Evolutionary conservation across 2,113 vertebrate species (phyloP), one percentile per base, ranked within the genome.

Genomic region (Galemys pyrenaicus): DNA sequence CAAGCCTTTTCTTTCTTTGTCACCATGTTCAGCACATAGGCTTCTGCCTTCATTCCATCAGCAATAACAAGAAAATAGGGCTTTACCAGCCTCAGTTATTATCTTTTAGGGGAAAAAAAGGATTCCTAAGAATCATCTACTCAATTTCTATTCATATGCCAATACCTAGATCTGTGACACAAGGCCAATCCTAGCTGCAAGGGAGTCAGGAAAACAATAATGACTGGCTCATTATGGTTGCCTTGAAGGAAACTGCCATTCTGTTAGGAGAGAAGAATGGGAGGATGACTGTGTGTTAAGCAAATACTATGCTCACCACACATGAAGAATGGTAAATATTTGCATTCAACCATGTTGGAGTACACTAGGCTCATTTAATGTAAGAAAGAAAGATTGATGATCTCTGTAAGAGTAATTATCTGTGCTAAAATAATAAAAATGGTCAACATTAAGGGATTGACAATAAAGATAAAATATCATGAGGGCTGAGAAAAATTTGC

Each of bases 391-490:
- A 7, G 35, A 56, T 32, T 22, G 35, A 35, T 35, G 62, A 32
- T 22, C 46, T 87, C 74, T n/a, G 6, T 22, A 16, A 60, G 19
- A 73, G 13, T 1, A 9, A 84, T 81, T 51, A 54, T 85, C 65
- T 46, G n/a, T 4, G 17, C 32, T 82, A 17, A 83, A 64, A 64
- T 41, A 65, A 75, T 71, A 68, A 68, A 75, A 75, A 16, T 32
- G 37, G 20, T 56, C 49, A 79, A 28, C 39, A 49, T 3, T 9
- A 17, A 58, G 3, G 9, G 3, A 70, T 1, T 71, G 46, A 54
- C 88, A 79, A 91, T 49, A 83, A 64, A 73, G 73, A 70, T 28
- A 58, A 91, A 92, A 41, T 9, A 68, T 9, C 67, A 5, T 79
- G 16, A 15, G 5, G 5, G 13, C 49, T 54, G 24, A 41, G 39